These are phyloP conservation scores for Streptopelia turtur DNA, from an alignment of 2,797 vertebrate species.

Conservation along the genomic window DNA sequence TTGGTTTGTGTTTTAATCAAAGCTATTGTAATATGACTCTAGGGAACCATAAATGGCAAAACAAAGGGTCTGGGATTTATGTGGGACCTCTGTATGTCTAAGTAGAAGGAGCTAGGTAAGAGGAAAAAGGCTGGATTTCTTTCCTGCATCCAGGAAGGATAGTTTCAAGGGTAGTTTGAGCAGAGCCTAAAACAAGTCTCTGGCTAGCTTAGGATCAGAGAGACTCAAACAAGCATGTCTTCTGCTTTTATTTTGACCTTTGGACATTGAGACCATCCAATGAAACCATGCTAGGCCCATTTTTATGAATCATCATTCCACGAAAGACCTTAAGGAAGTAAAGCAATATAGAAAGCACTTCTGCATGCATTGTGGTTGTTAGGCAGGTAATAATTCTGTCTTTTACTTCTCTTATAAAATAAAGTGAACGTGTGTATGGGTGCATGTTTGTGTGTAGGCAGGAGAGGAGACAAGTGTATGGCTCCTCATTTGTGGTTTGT, in stretches of 20 bases:
- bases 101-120: neutral
- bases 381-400: neutral
- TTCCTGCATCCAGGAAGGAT: neutral
- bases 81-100: neutral
- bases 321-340: neutral
- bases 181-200: neutral
- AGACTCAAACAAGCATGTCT: neutral
- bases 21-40: slow-evolving; percentile 4
- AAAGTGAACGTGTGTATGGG: neutral
- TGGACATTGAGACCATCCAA: neutral
- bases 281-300: neutral
- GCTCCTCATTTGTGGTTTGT: neutral
- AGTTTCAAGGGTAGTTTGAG: neutral
- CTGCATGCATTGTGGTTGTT: neutral
- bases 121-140: neutral
- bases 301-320: neutral
- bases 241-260: neutral
- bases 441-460: neutral
- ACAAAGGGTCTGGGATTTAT: neutral
- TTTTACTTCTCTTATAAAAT: neutral
- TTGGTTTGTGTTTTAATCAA: slow-evolving; percentile 55
- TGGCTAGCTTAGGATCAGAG: neutral
- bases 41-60: slow-evolving; percentile 30
- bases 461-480: neutral
- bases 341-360: neutral